Percentiles rank a stretch among this genome's conserved stretches.
Conservation (phyloP, 2,113 vertebrate species). For the Sinocyclocheilus grahami region DNA sequence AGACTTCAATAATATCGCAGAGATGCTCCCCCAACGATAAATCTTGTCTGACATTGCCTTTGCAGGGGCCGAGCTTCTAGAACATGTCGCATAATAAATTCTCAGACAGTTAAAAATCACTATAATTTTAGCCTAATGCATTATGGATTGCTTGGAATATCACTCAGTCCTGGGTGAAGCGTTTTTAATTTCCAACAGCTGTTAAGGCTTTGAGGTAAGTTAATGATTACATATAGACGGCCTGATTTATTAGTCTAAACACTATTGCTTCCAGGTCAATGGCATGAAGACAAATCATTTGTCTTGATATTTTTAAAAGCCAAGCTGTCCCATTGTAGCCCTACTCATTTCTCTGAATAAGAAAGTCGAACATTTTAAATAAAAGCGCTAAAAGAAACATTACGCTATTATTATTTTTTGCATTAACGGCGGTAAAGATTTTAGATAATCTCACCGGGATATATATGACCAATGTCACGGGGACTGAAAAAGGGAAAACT, state of each 20-base stretch:
- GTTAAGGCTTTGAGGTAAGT: constrained; percentile 95
- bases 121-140: constrained; percentile 99
- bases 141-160: constrained; percentile 99
- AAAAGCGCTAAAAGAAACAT: constrained; percentile 64
- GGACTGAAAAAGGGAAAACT: background rate
- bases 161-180: constrained; percentile 93
- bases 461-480: constrained; percentile 12
- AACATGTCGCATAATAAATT: constrained; percentile 98
- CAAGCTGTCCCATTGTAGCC: constrained; percentile 86
- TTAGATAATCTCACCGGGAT: constrained; percentile 46
- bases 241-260: constrained; percentile 99
- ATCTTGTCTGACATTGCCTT: constrained; percentile 90
- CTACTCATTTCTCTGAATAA: constrained; percentile 82
- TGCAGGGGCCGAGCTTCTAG: constrained; percentile 89
- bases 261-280: constrained; percentile 97
- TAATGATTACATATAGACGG: constrained; percentile 99
- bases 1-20: constrained; percentile 88
- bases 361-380: constrained; percentile 79
- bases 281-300: constrained; percentile 98
- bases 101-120: constrained; percentile 99
- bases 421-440: constrained; percentile 60
- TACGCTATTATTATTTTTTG: constrained; percentile 60
- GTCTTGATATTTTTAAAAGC: constrained; percentile 97
- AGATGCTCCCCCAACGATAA: constrained; percentile 85
- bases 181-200: constrained; percentile 99